Conservation (phyloP, 2,888 invertebrate species). For the Leucania comma region DNA sequence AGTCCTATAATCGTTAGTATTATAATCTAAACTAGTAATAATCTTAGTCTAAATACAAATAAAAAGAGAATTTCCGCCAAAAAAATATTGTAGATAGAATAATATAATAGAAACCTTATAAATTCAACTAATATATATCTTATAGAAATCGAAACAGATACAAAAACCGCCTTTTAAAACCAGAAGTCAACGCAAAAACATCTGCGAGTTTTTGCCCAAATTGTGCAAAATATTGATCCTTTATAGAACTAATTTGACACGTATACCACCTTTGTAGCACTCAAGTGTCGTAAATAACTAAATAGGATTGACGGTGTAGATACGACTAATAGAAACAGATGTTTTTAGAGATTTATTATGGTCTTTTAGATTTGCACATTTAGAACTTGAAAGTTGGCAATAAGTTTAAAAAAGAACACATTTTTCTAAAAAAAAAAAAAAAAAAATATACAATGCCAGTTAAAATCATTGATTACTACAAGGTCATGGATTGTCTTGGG, state of each 20-base stretch:
- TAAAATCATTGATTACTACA: no score
- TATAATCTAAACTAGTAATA: no score
- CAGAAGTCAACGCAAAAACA: slow-evolving; percentile 47
- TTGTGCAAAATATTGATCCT: slow-evolving; percentile 71
- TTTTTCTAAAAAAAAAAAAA: no score
- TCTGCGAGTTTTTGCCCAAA: slow-evolving; percentile 61
- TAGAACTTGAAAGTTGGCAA: background rate
- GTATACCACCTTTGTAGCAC: slow-evolving; percentile 52
- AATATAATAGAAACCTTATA: background rate
- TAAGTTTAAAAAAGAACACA: background rate
- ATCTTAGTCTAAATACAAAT: no score
- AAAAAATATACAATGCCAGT: no score
- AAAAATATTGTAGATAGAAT: background rate
- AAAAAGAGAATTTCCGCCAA: no score
- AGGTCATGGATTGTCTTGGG: no score
- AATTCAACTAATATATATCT: background rate
- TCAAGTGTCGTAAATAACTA: slow-evolving; percentile 38
- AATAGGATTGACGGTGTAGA: slow-evolving; percentile 51
- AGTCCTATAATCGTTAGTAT: no score
- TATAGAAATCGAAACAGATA: slow-evolving; percentile 49
- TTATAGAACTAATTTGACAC: slow-evolving; percentile 65
- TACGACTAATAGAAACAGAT: slow-evolving; percentile 58
- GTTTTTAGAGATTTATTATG: slow-evolving; percentile 39
- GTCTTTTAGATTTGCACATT: background rate
- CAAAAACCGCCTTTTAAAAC: slow-evolving; percentile 20